Percentiles rank a stretch among this genome's conserved stretches.
These are phyloP conservation scores for Anolis apletophallus DNA, from an alignment of 2,797 vertebrate genomes.

Conservation along the genomic window DNA sequence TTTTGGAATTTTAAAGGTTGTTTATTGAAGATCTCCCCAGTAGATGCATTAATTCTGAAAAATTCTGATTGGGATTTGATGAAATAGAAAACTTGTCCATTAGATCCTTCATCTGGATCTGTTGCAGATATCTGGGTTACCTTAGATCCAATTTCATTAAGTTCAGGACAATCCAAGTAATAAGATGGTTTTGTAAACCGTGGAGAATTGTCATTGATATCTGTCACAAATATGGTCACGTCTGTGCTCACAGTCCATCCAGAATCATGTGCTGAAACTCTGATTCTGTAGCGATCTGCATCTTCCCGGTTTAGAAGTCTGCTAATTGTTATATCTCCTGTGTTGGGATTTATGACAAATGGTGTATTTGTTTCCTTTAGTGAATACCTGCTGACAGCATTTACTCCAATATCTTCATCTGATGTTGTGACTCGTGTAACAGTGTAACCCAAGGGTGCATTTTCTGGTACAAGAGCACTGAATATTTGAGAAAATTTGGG, in stretches of 20 bases:
- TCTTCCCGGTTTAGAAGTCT: slow-evolving; percentile 94
- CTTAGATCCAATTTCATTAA: slow-evolving; percentile 86
- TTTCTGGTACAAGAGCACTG: slow-evolving; percentile 92
- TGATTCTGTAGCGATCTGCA: slow-evolving; percentile 90
- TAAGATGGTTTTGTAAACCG: slow-evolving; percentile 94
- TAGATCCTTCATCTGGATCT: slow-evolving; percentile 91
- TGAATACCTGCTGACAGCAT: slow-evolving; percentile 92
- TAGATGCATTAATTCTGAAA: slow-evolving; percentile 93
- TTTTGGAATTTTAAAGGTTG: slow-evolving; percentile 93
- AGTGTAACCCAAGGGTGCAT: slow-evolving; percentile 90
- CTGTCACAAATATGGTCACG: slow-evolving; percentile 92
- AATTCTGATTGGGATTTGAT: slow-evolving; percentile 96
- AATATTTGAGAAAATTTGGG: slow-evolving; percentile 98
- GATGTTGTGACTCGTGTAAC: slow-evolving; percentile 95
- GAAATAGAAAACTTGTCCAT: slow-evolving; percentile 96
- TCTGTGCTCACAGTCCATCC: slow-evolving; percentile 99
- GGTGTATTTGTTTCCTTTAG: slow-evolving; percentile 90
- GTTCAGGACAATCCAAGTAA: slow-evolving; percentile 94
- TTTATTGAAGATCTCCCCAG: slow-evolving; percentile 94
- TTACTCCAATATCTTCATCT: slow-evolving; percentile 91
- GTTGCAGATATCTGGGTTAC: slow-evolving; percentile 91
- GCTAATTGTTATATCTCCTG: slow-evolving; percentile 92
- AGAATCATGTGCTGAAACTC: slow-evolving; percentile 94
- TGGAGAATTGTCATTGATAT: slow-evolving; percentile 94
- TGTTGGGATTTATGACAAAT: slow-evolving; percentile 90